Evolutionary conservation across 2,113 vertebrate genomes (phyloP).

Genomic region (Himantopus leucocephalus): DNA sequence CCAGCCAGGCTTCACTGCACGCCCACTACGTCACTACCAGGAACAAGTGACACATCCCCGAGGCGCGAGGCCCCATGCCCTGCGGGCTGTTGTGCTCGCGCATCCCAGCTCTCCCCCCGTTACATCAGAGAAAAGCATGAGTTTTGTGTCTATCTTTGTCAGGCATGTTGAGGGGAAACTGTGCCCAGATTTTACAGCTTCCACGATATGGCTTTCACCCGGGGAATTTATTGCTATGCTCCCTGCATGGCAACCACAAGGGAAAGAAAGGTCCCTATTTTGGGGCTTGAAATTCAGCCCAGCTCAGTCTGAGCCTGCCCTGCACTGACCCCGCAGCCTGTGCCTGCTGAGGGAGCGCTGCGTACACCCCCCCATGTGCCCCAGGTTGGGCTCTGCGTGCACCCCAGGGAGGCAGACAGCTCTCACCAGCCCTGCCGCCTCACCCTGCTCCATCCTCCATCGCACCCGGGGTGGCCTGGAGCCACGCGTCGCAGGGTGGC

Average conservation of each 20-base stretch:
- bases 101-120: background rate
- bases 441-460: background rate
- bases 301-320: background rate
- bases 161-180: background rate
- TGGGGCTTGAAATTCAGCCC: background rate
- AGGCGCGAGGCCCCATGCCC: background rate
- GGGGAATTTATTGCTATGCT: background rate
- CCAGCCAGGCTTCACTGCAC: background rate
- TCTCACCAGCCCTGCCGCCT: background rate
- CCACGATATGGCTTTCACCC: background rate
- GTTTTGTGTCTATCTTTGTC: background rate
- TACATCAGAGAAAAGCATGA: background rate
- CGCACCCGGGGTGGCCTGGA: background rate
- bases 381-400: fast-evolving
- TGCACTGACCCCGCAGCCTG: fast-evolving
- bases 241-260: background rate
- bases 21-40: background rate
- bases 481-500: background rate
- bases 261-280: background rate
- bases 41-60: fast-evolving
- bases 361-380: fast-evolving
- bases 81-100: background rate
- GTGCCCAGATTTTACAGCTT: slow-evolving; percentile 7
- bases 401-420: background rate
- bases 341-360: background rate